A percentile compares a stretch with the other conserved stretches of the same genome.
Evolutionary conservation across 1,140 invertebrate genomes (phyloP).

Genomic region (Tribolium madens): DNA sequence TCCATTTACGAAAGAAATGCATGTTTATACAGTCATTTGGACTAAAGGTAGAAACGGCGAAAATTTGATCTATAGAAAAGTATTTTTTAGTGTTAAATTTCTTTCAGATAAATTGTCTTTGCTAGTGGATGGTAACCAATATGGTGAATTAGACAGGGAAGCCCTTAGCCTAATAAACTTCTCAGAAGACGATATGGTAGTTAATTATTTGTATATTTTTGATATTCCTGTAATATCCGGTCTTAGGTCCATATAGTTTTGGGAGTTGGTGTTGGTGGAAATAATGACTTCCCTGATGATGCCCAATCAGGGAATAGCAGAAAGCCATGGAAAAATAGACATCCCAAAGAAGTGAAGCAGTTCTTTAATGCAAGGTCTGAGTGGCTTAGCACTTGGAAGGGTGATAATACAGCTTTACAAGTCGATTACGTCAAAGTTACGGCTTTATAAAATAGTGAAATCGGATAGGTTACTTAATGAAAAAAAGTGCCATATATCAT

Average conservation of each 20-base stretch:
- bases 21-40: slow-evolving; percentile 55
- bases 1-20: slow-evolving; percentile 50
- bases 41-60: slow-evolving; percentile 49
- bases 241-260: slow-evolving; percentile 53
- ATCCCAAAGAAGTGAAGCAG: slow-evolving; percentile 42
- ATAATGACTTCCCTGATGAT: slow-evolving; percentile 56
- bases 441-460: slow-evolving; percentile 44
- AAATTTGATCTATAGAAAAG: not conserved
- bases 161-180: not conserved
- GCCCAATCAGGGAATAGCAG: slow-evolving; percentile 44
- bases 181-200: slow-evolving; percentile 1
- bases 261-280: slow-evolving; percentile 58
- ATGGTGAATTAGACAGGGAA: slow-evolving; percentile 41
- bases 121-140: slow-evolving; percentile 38
- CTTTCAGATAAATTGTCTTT: slow-evolving; percentile 43
- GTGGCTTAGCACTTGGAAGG: slow-evolving; percentile 57
- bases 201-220: slow-evolving; percentile 43
- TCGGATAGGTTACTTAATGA: not conserved
- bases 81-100: not conserved
- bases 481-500: slow-evolving; percentile 3
- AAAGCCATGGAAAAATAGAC: slow-evolving; percentile 57
- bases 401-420: slow-evolving; percentile 45
- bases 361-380: slow-evolving; percentile 48
- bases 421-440: slow-evolving; percentile 57
- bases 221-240: not conserved